Base-by-base conservation (phyloP, 2,888 invertebrate species). In the Mechanitis mazaeus region DNA sequence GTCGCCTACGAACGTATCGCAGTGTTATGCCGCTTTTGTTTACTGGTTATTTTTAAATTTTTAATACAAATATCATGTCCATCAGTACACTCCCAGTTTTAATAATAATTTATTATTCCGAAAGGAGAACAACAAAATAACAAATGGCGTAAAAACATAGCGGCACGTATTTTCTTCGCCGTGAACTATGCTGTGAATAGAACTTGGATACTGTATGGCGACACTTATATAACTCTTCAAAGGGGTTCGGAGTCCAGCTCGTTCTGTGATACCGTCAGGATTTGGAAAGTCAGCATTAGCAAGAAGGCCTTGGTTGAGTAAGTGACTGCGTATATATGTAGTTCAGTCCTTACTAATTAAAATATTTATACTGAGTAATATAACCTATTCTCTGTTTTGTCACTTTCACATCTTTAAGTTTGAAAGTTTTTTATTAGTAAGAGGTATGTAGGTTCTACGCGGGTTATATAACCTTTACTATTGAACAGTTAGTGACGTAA, bases 21-120 rank as follows among this genome's bases (percentile, higher is more conserved):
- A 92, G 92, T 53, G 80, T 94, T 56, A 86, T 93, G 66, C 93
- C 94, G 0, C 79, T 94, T 45, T 82, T 92, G 71, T 94, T 91
- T 75, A 84, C 65, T 66, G 81, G 85, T 84, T 64, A 61, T 57
- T 33, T 11, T 20, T 47, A 20, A n/a, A 7, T 47, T 47, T 35
- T 5, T 35, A 3, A 35, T 35, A 35, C 1, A 5, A 35, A 5
- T 35, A 35, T 35, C 20, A 20, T 20, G 20, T 5, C 3, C 35
- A 35, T 35, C 35, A 35, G 35, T 20, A 20, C 20, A 20, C 20
- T 20, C 20, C 20, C 0, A 20, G 20, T 20, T 20, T 20, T 20
- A 31, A 45, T n/a, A 50, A 5, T 35, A 47, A 55, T 42, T 45
- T 38, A 50, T 11, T 62, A 28, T 9, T 33, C 33, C 3, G 33